Percentiles rank a stretch among this genome's conserved stretches.
Conservation (phyloP, 1,140 invertebrate species). For the Drosophila bipectinata region DNA sequence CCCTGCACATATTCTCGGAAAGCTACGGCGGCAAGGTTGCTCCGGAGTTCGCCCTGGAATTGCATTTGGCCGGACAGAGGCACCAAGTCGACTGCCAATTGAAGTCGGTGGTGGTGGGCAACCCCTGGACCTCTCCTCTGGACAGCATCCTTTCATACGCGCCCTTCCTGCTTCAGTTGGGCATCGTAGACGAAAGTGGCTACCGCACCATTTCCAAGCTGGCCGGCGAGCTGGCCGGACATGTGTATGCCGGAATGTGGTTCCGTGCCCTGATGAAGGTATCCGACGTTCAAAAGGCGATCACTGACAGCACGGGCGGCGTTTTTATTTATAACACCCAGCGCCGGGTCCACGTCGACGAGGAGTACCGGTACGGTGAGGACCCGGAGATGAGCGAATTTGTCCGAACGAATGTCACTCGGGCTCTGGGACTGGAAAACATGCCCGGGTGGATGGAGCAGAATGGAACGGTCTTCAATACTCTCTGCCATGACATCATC, state of each 20-base stretch:
- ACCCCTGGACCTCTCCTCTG: slow-evolving; percentile 94
- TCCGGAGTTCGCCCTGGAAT: slow-evolving; percentile 88
- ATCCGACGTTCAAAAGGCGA: slow-evolving; percentile 39
- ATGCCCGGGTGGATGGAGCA: slow-evolving; percentile 87
- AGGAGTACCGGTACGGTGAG: slow-evolving; percentile 66
- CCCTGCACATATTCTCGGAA: slow-evolving; percentile 93
- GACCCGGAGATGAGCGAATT: slow-evolving; percentile 85
- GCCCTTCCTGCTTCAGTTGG: slow-evolving; percentile 85
- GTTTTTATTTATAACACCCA: slow-evolving; percentile 67
- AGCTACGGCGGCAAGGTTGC: slow-evolving; percentile 97
- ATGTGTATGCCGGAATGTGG: slow-evolving; percentile 86
- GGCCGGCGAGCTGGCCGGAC: slow-evolving; percentile 84
- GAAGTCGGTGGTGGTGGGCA: slow-evolving; percentile 91
- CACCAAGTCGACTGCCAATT: slow-evolving; percentile 89
- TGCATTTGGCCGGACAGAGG: slow-evolving; percentile 86
- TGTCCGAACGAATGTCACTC: slow-evolving; percentile 89
- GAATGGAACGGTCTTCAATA: slow-evolving; percentile 87
- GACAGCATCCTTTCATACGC: slow-evolving; percentile 93
- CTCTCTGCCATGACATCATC: slow-evolving; percentile 90
- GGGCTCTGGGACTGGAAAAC: slow-evolving; percentile 86
- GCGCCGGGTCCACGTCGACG: slow-evolving; percentile 45
- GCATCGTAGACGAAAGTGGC: slow-evolving; percentile 87
- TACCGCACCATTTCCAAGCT: slow-evolving; percentile 84
- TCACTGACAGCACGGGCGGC: slow-evolving; percentile 36
- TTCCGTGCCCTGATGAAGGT: slow-evolving; percentile 83